Evolutionary conservation across 2,113 vertebrate genomes (phyloP), one percentile per base, ranked within the genome.

Genomic region (Podarcis muralis): DNA sequence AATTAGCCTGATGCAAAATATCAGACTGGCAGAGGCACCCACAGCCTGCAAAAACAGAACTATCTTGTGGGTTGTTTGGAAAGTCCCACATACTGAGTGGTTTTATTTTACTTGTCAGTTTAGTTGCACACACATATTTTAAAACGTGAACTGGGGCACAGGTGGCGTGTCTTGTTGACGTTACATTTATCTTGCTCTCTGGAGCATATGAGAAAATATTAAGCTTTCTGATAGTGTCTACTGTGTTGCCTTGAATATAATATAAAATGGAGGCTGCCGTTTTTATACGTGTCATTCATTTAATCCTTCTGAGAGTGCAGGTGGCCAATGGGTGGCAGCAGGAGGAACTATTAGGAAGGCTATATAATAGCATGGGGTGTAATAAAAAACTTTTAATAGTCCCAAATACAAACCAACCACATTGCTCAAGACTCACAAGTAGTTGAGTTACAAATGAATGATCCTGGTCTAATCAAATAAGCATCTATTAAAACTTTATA

Each of bases 171-270:
- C 95, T 94, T 94, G 92, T 91, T 94, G 91, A 93, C 87, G 53
- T 93, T 95, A 88, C 92, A 93, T 94, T 91, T 95, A 93, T 94
- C 91, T 92, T 84, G 92, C 57, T 96, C 94, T 95, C 91, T 90
- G 91, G 88, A 93, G 83, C 90, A 91, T 81, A 92, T 91, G 92
- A 94, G n/a, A 86, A 86, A 92, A 91, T 92, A 89, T 90, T 88
- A 91, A 92, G 89, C 85, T 30, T 68, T 62, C 84, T 90, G 88
- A 93, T 92, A 90, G 80, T 83, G 93, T 81, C 85, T 88, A 87
- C 92, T 91, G 89, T 89, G 81, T 94, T 94, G 9, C 85, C 88
- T 88, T 84, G 87, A 91, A 92, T 93, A 25, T 81, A 88, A 91
- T 94, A 90, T 93, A 93, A 94, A 93, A 92, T 91, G 84, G 77